Evolutionary conservation across 1,140 invertebrate species (phyloP), one percentile per base, ranked within the genome.

Genomic region (Tetragonula clypearis): DNA sequence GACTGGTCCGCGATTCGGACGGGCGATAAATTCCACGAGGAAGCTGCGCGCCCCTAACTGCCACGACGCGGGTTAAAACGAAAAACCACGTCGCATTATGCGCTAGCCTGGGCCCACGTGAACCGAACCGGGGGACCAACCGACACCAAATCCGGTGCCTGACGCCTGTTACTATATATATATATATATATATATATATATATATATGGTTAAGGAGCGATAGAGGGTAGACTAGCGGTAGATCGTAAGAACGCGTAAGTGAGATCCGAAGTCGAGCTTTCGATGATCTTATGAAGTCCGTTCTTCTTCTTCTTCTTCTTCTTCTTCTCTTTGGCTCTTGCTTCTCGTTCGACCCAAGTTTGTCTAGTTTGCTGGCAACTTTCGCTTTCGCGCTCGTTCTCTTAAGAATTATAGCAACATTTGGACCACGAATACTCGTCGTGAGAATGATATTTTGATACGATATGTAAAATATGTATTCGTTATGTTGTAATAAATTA

Each of bases 1-100:
- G 78, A 87, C 87, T 84, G 82, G 88, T 58, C 76, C 76, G 66
- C 74, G 88, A 90, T 90, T 90, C 78, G 85, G 85, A 87, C 72
- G 69, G 85, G 68, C 87, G 81, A 89, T 90, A 90, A 89, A 89
- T 90, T 90, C 73, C n/a, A 68, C 65, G 72, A 79, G 79, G 71
- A 85, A 82, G 73, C 73, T 69, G 49, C 41, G 41, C 41, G 41
- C 41, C 41, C 23, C 66, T 68, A 80, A 88, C 84, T 72, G 79
- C 69, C 56, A 26, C 56, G 15, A 30, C 30, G 30, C 26, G 19
- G 82, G 87, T 80, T 75, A 84, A 89, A 89, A 88, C 80, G 81
- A 89, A 79, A 85, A 84, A 65, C n/a, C 53, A 41, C 72, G n/a
- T 83, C 72, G 60, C 62, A 86, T 89, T 88, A 89, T 89, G 60